Evolutionary conservation across 1,140 invertebrate species (phyloP), one percentile per base, ranked within the genome.

Genomic region (Hycleus phaleratus): DNA sequence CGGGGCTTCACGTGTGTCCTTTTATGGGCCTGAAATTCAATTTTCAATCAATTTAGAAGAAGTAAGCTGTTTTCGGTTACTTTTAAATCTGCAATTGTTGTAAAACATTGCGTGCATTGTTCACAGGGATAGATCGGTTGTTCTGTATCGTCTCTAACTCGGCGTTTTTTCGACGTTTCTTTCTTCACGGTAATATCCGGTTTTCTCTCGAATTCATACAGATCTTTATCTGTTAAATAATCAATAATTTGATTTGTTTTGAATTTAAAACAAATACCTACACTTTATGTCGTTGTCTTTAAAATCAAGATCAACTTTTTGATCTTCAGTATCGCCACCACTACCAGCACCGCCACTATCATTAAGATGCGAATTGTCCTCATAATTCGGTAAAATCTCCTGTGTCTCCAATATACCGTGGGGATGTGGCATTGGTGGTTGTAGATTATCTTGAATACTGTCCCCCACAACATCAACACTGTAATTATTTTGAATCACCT

Each of bases 101-200:
- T 62, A 49, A 68, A 68, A 51, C 64, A 64, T 38, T 61, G 59
- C 2, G 66, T 68, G 42, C 66, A 68, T 49, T 64, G 57, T 49
- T 62, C 62, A 54, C 66, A 68, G 1, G 64, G 57, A 56, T 62
- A 66, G 38, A 68, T 61, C 18, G 59, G 54, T 57, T 68, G 64
- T 38, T 64, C 57, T 10, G 66, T 68, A 48, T 68, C 66, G 59
- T 68, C 66, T 48, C 56, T 57, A 58, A 45, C 44, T 71, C 73
- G 48, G 26, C 25, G 25, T 24, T 61, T 59, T 39, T 62, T 59
- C 59, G 18, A 18, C 18, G 68, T 18, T 63, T 64, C 51, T 73
- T 71, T 66, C 72, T 73, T 61, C 73, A 74, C 11, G 73, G 11
- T 56, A 18, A 26, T 38, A 26, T 56, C 57, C 4, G 32, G 40